Conservation (phyloP, 2,113 vertebrate genomes). For the Paradoxurus hermaphroditus region DNA sequence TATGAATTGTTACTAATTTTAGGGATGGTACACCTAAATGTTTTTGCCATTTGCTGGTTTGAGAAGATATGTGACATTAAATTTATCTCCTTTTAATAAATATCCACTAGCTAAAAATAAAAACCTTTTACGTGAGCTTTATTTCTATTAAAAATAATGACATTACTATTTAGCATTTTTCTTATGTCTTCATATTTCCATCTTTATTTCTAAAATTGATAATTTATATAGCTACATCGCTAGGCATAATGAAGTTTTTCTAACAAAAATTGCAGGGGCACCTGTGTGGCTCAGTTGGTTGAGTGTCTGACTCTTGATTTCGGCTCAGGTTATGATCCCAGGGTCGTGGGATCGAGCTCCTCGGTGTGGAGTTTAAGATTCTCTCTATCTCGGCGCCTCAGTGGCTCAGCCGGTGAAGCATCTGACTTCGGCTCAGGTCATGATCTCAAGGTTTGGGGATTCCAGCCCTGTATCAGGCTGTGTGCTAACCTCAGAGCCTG, state of each 20-base stretch:
- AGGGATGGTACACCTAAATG: background rate
- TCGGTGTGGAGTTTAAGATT: no score
- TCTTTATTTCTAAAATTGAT: background rate
- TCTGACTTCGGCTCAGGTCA: no score
- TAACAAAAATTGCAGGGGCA: no score
- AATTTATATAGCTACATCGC: background rate
- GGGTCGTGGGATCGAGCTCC: no score
- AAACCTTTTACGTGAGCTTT: background rate
- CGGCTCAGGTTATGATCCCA: no score
- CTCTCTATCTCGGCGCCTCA: no score
- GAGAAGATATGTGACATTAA: background rate
- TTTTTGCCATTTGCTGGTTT: background rate
- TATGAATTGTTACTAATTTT: background rate
- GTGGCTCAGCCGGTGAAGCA: no score
- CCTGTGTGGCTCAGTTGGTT: no score
- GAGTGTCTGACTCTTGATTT: no score
- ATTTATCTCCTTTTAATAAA: conserved; percentile 27
- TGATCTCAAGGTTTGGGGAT: no score
- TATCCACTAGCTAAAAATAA: conserved; percentile 19
- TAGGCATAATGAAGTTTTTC: background rate
- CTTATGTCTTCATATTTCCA: background rate
- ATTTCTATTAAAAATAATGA: conserved; percentile 29
- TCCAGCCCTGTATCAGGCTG: no score
- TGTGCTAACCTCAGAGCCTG: no score
- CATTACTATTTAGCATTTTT: background rate